Evolutionary conservation across 2,888 invertebrate species (phyloP).

Genomic region (Gerris lacustris): DNA sequence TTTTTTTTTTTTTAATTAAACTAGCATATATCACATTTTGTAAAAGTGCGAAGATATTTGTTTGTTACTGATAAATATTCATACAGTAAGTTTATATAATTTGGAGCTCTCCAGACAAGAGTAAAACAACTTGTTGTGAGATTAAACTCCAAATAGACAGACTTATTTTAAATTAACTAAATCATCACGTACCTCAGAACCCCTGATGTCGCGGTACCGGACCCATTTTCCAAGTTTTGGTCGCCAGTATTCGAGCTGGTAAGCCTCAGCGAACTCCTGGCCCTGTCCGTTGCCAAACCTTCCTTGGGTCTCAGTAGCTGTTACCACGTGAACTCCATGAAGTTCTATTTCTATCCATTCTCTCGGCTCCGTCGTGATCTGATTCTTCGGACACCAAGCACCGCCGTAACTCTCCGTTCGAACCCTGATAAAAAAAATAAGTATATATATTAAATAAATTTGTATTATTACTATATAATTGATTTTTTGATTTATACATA

Average conservation of each 20-base stretch:
- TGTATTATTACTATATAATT: no score
- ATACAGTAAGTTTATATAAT: no score
- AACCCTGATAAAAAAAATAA: constrained; percentile 51
- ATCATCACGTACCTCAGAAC: constrained; percentile 55
- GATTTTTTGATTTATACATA: no score
- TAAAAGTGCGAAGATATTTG: no score
- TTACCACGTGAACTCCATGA: constrained; percentile 64
- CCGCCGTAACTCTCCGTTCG: constrained; percentile 72
- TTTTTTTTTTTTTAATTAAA: no score
- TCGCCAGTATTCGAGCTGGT: constrained; percentile 72
- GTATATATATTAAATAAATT: constrained; percentile 20
- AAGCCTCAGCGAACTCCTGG: constrained; percentile 72
- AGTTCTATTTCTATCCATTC: constrained; percentile 75
- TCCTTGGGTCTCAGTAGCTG: constrained; percentile 68
- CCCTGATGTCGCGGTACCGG: constrained; percentile 58
- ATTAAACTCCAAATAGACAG: no score
- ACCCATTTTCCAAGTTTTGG: constrained; percentile 69
- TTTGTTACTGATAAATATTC: no score
- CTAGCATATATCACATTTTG: no score
- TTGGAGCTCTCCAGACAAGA: no score
- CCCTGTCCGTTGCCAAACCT: constrained; percentile 86
- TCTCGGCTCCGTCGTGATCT: constrained; percentile 60
- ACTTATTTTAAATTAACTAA: no score
- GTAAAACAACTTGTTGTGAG: no score
- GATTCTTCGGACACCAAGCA: constrained; percentile 82